phyloP scores from a whole-genome alignment of 2,888 invertebrate species.

The Lasioglossum oenotherae region DNA sequence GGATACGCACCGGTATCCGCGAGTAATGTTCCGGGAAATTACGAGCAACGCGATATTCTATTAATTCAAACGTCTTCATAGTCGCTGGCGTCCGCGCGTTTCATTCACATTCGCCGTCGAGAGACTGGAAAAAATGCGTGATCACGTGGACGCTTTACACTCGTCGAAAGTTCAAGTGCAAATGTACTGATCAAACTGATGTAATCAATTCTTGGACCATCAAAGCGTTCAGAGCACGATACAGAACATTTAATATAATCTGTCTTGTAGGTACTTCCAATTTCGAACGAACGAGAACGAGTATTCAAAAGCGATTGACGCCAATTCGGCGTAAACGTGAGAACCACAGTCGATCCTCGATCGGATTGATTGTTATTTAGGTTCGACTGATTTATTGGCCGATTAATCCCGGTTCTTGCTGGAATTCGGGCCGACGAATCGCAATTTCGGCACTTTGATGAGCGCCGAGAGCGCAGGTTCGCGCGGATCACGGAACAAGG shows the following conservation, averaged over 20 bases:
- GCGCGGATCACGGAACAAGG: background rate
- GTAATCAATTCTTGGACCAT: background rate
- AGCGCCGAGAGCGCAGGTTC: background rate
- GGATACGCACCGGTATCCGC: conserved; percentile 28
- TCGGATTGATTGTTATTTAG: background rate
- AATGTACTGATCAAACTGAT: background rate
- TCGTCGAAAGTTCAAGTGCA: background rate
- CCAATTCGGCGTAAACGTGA: background rate
- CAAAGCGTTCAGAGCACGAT: background rate
- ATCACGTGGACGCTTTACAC: background rate
- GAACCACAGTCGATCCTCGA: background rate
- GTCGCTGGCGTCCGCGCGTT: background rate
- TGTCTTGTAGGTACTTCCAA: background rate
- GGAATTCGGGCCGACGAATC: background rate
- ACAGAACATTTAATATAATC: background rate
- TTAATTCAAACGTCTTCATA: conserved; percentile 36
- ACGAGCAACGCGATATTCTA: conserved; percentile 42
- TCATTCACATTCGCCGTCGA: background rate
- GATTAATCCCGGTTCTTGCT: background rate
- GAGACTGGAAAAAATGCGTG: background rate
- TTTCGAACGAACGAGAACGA: background rate
- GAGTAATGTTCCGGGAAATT: conserved; percentile 50
- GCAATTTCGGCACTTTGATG: background rate
- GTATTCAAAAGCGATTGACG: background rate
- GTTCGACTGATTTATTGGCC: background rate